Conservation (phyloP, 2,797 vertebrate species). For the Microcaecilia unicolor region DNA sequence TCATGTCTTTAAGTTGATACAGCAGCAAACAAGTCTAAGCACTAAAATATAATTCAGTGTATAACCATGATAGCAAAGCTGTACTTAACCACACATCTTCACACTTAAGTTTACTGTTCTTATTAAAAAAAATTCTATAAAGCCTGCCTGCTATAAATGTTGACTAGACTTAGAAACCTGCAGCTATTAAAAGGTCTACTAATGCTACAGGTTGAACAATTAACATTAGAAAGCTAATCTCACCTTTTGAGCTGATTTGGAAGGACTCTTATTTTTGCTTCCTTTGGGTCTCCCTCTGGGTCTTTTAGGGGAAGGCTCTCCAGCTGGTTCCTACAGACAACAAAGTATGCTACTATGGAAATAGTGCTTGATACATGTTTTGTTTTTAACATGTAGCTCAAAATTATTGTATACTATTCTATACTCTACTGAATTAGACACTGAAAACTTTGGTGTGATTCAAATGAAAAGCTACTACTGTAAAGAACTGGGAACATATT, state of each 20-base stretch:
- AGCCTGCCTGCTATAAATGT: neutral
- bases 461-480: too few species aligned
- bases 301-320: conserved; percentile 90
- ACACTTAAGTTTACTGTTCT: too few species aligned
- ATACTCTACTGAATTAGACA: too few species aligned
- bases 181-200: conserved; percentile 11
- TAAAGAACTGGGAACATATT: too few species aligned
- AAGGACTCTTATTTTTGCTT: conserved; percentile 96
- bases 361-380: conserved; percentile 14
- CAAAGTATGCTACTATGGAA: conserved; percentile 50
- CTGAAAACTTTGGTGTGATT: too few species aligned
- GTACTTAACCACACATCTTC: too few species aligned
- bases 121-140: too few species aligned
- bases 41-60: too few species aligned
- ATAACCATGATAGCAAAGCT: too few species aligned
- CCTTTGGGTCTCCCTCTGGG: conserved; percentile 92
- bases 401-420: too few species aligned
- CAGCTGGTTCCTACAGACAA: conserved; percentile 74
- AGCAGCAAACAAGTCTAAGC: too few species aligned
- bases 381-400: conserved; percentile 7
- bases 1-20: conserved; percentile 20
- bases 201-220: conserved; percentile 5
- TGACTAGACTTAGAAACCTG: conserved; percentile 2
- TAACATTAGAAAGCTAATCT: conserved; percentile 33
- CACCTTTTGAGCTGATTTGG: conserved; percentile 93